phyloP scores from a whole-genome alignment of 2,113 vertebrate species.

The Struthidea cinerea region DNA sequence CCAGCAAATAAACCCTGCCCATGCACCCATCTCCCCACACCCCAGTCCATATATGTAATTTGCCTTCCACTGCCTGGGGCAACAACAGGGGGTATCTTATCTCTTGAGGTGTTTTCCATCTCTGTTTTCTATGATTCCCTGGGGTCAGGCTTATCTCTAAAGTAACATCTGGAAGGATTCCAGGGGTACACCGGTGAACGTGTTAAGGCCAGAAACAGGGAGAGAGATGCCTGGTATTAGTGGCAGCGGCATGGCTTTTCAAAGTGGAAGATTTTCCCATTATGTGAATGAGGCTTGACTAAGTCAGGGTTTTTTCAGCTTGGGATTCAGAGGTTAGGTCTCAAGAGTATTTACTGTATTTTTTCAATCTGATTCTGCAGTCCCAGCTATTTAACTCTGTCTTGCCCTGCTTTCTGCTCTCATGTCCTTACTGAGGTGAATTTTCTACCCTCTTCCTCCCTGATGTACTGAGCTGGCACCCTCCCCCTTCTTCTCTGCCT shows the following conservation, averaged over 20 bases:
- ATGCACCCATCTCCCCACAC: not conserved
- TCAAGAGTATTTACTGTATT: not conserved
- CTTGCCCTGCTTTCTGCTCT: not conserved
- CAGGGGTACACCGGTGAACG: not conserved
- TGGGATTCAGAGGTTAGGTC: not conserved
- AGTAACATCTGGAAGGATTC: constrained; percentile 19
- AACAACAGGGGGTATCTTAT: not conserved
- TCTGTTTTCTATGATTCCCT: constrained; percentile 26
- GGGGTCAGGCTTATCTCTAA: constrained; percentile 21
- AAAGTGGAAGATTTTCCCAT: constrained; percentile 7
- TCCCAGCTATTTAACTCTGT: not conserved
- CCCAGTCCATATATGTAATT: not conserved
- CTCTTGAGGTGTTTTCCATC: constrained; percentile 12
- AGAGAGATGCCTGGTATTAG: not conserved
- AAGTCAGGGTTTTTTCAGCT: not conserved
- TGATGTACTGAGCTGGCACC: not conserved
- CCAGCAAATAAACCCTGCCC: not conserved
- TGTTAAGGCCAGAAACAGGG: not conserved
- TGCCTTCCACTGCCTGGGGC: not conserved
- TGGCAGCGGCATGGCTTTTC: not conserved
- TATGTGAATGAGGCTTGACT: not conserved
- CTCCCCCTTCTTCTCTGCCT: not conserved
- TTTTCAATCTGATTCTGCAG: not conserved
- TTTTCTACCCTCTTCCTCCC: not conserved
- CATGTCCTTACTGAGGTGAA: not conserved